phyloP scores from a whole-genome alignment of 2,888 invertebrate genomes.

The Callosobruchus maculatus region DNA sequence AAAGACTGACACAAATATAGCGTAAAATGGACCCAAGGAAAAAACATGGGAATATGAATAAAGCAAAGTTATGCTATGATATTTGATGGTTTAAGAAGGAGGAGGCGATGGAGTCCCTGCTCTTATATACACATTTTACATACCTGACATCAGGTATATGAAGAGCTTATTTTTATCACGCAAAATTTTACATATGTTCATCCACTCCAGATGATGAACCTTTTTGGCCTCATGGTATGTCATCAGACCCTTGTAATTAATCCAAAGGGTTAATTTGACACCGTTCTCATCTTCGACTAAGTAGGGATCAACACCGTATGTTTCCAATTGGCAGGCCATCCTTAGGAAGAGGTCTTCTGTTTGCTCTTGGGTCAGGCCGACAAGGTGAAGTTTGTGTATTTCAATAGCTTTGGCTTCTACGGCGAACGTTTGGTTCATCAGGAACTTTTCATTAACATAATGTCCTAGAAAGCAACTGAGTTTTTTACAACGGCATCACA shows the following conservation, averaged over 20 bases:
- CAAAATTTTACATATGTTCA: slow-evolving; percentile 17
- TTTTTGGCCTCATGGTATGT: slow-evolving; percentile 14
- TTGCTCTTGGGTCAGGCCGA: slow-evolving; percentile 17
- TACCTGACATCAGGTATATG: slow-evolving; percentile 10
- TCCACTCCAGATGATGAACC: slow-evolving; percentile 18
- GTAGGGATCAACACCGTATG: slow-evolving; percentile 27
- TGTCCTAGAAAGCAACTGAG: not conserved
- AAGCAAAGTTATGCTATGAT: too few relatives aligned
- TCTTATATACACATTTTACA: too few relatives aligned
- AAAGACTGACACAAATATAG: too few relatives aligned
- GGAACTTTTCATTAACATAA: slow-evolving; percentile 21
- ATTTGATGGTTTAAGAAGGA: too few relatives aligned
- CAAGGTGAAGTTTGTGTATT: slow-evolving; percentile 22
- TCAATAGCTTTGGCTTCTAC: slow-evolving; percentile 25
- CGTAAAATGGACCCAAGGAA: too few relatives aligned
- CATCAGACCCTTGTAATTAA: slow-evolving; percentile 24
- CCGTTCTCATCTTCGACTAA: slow-evolving; percentile 16
- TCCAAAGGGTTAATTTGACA: slow-evolving; percentile 20
- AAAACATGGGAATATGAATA: too few relatives aligned
- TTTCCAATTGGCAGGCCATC: slow-evolving; percentile 25
- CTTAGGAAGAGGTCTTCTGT: slow-evolving; percentile 25
- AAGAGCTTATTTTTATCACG: slow-evolving; percentile 18
- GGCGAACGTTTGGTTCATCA: slow-evolving; percentile 22
- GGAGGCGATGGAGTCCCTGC: too few relatives aligned
- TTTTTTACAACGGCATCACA: too few relatives aligned